Percentiles rank a stretch among this genome's conserved stretches.
Evolutionary conservation across 2,888 invertebrate species (phyloP).

Genomic region (Cheilosia pagana): DNA sequence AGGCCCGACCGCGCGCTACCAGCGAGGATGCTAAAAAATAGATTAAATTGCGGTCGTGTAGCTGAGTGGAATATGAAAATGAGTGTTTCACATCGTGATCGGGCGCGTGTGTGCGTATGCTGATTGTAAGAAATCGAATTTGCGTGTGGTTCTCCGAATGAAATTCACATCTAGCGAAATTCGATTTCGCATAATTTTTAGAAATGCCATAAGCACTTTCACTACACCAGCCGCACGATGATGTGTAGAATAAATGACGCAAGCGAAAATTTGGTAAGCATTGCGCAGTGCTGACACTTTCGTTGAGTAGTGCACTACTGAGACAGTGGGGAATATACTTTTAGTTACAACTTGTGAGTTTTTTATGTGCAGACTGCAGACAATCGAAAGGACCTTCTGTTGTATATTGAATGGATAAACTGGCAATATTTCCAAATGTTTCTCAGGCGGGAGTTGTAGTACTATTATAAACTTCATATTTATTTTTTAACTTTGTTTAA

Average conservation of each 20-base stretch:
- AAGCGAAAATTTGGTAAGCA: too few relatives aligned
- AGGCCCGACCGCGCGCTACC: slow-evolving; percentile 38
- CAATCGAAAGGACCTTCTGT: too few relatives aligned
- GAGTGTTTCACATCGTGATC: slow-evolving; percentile 27
- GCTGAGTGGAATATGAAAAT: slow-evolving; percentile 66
- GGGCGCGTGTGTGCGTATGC: slow-evolving; percentile 13
- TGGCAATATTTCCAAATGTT: too few relatives aligned
- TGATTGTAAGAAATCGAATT: slow-evolving; percentile 50
- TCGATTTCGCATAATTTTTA: slow-evolving; percentile 32
- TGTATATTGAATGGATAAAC: too few relatives aligned
- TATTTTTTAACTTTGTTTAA: too few relatives aligned
- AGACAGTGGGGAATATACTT: too few relatives aligned
- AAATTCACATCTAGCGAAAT: slow-evolving; percentile 30
- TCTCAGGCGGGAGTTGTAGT: too few relatives aligned
- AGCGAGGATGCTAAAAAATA: slow-evolving; percentile 56
- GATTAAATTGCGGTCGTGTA: slow-evolving; percentile 66
- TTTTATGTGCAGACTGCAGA: too few relatives aligned
- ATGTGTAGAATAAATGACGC: neutral
- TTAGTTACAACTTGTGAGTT: too few relatives aligned
- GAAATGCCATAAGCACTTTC: slow-evolving; percentile 9
- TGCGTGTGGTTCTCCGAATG: slow-evolving; percentile 42
- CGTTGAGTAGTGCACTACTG: too few relatives aligned
- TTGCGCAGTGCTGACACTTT: too few relatives aligned
- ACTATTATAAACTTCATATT: too few relatives aligned
- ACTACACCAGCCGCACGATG: neutral